Base-by-base conservation (phyloP, 35 echinoderm and acorn worm species). In the Lytechinus variegatus region DNA sequence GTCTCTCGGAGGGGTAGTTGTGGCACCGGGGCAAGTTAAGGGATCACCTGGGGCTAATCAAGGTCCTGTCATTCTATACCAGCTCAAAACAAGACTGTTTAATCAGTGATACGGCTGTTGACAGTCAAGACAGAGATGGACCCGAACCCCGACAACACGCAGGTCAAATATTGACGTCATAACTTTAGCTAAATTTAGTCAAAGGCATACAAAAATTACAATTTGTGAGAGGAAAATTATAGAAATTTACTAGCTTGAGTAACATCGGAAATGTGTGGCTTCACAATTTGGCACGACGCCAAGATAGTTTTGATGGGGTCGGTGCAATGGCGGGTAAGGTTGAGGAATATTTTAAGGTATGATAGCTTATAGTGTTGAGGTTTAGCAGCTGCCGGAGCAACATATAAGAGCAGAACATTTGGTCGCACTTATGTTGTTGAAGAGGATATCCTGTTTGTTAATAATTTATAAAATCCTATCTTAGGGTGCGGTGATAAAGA, bases 31-130 rank as follows among this genome's bases (percentile, higher is more conserved):
- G 88, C 52, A 90, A 52, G 29, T 79, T 16, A 90, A 44, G 24
- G 29, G 88, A 90, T 33, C 88, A 54, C 88, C 52, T 54, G 88
- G 88, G 52, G 88, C 88, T 90, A 90, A 90, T 90, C 88, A 54
- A 44, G 28, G 14, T 9, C 52, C 52, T 54, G 88, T 90, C 10
- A 52, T 90, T 90, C 28, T 54, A 44, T 44, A 90, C 88, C 88
- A 52, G 88, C 29, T 44, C 88, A 44, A 54, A 10, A 54, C 19
- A 79, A 79, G 66, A 0, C 21, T 79, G 66, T 79, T 79, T 79
- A 24, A 79, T 79, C 66, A 79, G 66, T 79, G 66, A 79, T 79
- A 79, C 66, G 19, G 66, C 66, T 24, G 66, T 79, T 16, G 66
- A 79, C 66, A 79, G 66, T 79, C 16, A 19, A 24, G 19, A 79